These are phyloP conservation scores for Novumbra hubbsi DNA, from an alignment of 2,797 vertebrate species.

Conservation along the genomic window DNA sequence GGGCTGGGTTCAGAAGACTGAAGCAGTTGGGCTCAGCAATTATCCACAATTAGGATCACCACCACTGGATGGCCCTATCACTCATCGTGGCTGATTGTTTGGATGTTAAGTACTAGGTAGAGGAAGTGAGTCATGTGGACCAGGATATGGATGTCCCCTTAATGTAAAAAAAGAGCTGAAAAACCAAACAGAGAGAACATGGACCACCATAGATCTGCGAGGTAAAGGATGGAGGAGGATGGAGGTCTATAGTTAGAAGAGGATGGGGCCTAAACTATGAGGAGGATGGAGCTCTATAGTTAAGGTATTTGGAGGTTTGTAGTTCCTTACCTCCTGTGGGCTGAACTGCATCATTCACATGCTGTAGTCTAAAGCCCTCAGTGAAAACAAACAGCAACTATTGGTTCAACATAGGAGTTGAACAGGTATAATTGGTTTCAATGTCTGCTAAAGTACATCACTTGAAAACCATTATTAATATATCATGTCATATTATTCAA, in stretches of 20 bases:
- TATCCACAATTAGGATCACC: slow-evolving; percentile 80
- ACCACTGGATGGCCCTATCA: slow-evolving; percentile 66
- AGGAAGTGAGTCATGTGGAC: slow-evolving; percentile 8
- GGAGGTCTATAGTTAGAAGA: too few species aligned
- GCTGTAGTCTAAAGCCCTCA: not conserved
- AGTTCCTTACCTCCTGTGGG: not conserved
- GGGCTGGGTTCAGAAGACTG: slow-evolving; percentile 62
- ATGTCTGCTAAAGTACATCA: not conserved
- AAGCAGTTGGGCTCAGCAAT: slow-evolving; percentile 78
- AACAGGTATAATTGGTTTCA: not conserved
- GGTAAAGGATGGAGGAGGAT: not conserved
- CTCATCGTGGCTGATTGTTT: slow-evolving; percentile 74
- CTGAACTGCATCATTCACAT: not conserved
- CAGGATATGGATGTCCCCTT: slow-evolving; percentile 12
- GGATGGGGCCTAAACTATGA: not conserved
- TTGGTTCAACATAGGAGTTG: not conserved
- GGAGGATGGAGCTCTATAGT: slow-evolving; percentile 2
- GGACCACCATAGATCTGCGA: slow-evolving; percentile 12
- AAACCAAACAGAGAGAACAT: slow-evolving; percentile 20
- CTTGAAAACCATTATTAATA: not conserved
- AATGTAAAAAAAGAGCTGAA: slow-evolving; percentile 16
- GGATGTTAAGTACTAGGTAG: slow-evolving; percentile 52
- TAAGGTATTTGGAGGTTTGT: not conserved
- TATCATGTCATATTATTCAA: too few species aligned
- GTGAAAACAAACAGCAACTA: slow-evolving; percentile 3